Conservation (phyloP, 2,113 vertebrate species). For the Seriola dumerili region DNA sequence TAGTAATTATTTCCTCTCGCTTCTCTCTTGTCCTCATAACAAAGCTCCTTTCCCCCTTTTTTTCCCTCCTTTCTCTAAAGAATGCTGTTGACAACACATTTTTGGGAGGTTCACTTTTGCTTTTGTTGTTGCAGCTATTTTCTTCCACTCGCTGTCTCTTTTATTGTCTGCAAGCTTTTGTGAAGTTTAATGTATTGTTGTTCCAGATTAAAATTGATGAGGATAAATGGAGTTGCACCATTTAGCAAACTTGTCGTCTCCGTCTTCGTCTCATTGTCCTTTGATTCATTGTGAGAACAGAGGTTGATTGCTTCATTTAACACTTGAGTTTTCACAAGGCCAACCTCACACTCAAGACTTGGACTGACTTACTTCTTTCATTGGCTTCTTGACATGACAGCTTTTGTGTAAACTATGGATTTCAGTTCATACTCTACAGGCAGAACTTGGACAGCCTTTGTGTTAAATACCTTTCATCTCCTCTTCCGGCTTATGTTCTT, state of each 20-base stretch:
- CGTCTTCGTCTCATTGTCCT: background rate
- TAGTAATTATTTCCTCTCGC: slow-evolving; percentile 65
- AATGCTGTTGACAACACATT: slow-evolving; percentile 46
- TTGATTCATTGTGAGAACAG: background rate
- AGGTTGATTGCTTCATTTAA: background rate
- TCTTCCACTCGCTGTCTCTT: slow-evolving; percentile 10
- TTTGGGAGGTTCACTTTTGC: slow-evolving; percentile 42
- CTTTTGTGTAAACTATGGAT: background rate
- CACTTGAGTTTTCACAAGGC: too few species aligned
- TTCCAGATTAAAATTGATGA: background rate
- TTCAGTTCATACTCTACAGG: background rate
- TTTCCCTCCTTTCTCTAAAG: background rate
- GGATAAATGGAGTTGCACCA: background rate
- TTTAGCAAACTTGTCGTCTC: background rate
- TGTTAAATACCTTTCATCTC: background rate
- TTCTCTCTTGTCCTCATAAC: slow-evolving; percentile 31
- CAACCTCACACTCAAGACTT: too few species aligned
- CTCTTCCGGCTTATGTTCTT: slow-evolving; percentile 8
- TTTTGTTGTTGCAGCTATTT: slow-evolving; percentile 48
- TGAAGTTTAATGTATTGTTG: slow-evolving; percentile 10
- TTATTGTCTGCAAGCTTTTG: slow-evolving; percentile 8
- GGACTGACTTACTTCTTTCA: background rate
- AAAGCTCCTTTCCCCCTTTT: slow-evolving; percentile 2
- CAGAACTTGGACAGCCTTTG: background rate
- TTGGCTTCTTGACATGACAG: background rate